phyloP scores from a whole-genome alignment of 2,113 vertebrate genomes.

The Blennius ocellaris region DNA sequence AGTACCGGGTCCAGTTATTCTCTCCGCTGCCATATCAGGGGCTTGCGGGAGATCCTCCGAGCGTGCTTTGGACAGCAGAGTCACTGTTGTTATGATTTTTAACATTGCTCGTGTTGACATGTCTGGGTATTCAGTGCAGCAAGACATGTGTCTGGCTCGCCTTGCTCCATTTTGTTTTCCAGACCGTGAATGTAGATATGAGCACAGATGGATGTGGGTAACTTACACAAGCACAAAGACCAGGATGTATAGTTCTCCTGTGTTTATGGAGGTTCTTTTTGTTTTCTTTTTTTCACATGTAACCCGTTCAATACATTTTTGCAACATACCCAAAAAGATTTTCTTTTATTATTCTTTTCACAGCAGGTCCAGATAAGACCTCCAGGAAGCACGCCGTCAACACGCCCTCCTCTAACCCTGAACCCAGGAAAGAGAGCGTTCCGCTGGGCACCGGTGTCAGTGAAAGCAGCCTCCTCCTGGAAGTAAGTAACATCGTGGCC shows the following conservation, averaged over 20 bases:
- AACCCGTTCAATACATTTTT: too few species aligned
- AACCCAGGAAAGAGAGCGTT: slow-evolving; percentile 80
- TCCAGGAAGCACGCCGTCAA: slow-evolving; percentile 79
- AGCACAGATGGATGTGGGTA: background rate
- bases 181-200: background rate
- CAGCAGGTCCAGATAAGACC: slow-evolving; percentile 88
- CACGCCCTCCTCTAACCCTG: slow-evolving; percentile 70
- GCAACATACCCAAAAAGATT: background rate
- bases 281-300: background rate
- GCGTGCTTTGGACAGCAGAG: slow-evolving; percentile 12
- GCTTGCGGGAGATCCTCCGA: slow-evolving; percentile 1
- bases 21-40: slow-evolving; percentile 12
- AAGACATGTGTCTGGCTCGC: background rate
- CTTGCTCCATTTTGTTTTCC: background rate
- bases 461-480: slow-evolving; percentile 92
- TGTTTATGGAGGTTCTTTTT: background rate
- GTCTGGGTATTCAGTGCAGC: background rate
- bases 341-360: slow-evolving; percentile 47
- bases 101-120: slow-evolving; percentile 4
- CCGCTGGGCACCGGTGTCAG: slow-evolving; percentile 67
- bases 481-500: slow-evolving; percentile 82
- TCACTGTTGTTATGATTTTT: slow-evolving; percentile 8
- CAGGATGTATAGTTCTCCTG: background rate
- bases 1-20: slow-evolving; percentile 1
- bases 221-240: background rate